These are phyloP conservation scores for Xylocopa sonorina DNA, from an alignment of 1,140 invertebrate genomes.

Conservation along the genomic window DNA sequence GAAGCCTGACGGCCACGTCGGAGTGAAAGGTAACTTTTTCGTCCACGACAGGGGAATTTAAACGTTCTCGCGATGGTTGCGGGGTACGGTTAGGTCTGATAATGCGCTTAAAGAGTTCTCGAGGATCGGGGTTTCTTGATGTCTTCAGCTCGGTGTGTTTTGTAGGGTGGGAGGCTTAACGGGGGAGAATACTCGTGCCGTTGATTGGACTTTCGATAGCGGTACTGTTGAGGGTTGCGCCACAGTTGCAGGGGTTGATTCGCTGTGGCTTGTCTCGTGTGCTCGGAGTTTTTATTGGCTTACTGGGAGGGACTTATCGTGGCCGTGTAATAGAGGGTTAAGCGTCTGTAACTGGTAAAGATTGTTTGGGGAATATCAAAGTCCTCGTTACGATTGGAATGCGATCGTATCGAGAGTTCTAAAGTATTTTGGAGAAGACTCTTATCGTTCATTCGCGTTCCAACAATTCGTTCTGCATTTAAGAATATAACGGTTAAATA, in stretches of 20 bases:
- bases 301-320: not conserved
- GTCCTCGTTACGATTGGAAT: too few relatives aligned
- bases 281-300: not conserved
- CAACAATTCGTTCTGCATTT: too few relatives aligned
- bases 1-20: constrained; percentile 79
- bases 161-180: not conserved
- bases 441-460: too few relatives aligned
- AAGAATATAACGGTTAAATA: too few relatives aligned
- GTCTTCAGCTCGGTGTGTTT: not conserved
- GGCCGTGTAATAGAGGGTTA: not conserved
- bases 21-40: constrained; percentile 76
- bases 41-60: too few relatives aligned
- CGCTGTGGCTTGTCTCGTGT: not conserved
- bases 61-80: not conserved
- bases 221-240: not conserved
- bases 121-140: not conserved
- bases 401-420: too few relatives aligned
- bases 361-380: not conserved
- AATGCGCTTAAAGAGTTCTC: not conserved
- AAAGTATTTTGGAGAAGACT: too few relatives aligned
- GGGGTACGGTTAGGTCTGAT: not conserved
- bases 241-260: not conserved
- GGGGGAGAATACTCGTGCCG: too few relatives aligned
- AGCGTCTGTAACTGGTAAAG: not conserved
- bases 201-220: not conserved